Evolutionary conservation across 2,888 invertebrate species (phyloP), one percentile per base, ranked within the genome.

Genomic region (Minunthozetes semirufus): DNA sequence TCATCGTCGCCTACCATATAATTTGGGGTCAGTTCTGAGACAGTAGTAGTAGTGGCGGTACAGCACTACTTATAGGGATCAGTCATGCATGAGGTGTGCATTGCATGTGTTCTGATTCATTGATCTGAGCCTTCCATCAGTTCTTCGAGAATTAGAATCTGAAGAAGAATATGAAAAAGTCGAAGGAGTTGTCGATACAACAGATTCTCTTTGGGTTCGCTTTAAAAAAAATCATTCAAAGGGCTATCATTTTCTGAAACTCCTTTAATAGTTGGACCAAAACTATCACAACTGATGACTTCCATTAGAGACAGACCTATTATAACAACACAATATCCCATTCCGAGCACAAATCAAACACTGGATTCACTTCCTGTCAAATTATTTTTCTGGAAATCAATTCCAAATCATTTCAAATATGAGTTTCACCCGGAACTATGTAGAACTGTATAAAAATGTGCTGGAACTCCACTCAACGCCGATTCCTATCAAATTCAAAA

Each of bases 51-150:
- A 42, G 42, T 42, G 42, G 42, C 13, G 42, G 42, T 42, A 42
- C 42, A 42, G 42, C 38, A 66, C 63, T 66, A 66, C 63, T 66
- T 66, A 66, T 66, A 66, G 38, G 38, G 38, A 66, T 66, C 63
- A 66, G 17, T 66, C 63, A 66, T 66, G 63, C 63, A 66, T 66
- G n/a, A 66, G 63, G 63, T 66, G 33, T 66, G 63, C 63, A 66
- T 33, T 66, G 63, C 63, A 66, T 66, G 33, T 66, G 63, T 66
- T 66, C 63, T n/a, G 15, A 25, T 66, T 66, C 63, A 66, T 66
- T 66, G 63, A 66, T 66, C 38, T 66, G 38, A 66, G 38, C 33
- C 63, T 27, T 66, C 29, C 15, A 27, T 66, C 63, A n/a, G 17
- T 22, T 59, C 15, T n/a, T 6, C 63, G 29, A 29, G 19, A 66